phyloP scores from a whole-genome alignment of 2,113 vertebrate genomes.

The Agapornis roseicollis region DNA sequence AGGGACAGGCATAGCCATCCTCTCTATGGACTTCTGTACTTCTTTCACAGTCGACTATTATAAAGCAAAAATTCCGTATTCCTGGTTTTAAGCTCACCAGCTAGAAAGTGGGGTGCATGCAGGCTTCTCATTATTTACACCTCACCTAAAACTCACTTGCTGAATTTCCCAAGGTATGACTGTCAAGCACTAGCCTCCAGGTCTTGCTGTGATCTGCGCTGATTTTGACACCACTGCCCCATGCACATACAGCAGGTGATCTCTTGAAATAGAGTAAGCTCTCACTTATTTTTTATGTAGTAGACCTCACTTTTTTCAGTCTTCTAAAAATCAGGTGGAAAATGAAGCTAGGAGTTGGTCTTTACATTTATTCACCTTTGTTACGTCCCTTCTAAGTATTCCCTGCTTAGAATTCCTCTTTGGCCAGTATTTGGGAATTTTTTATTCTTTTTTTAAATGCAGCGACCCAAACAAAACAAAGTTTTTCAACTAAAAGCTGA shows the following conservation, averaged over 20 bases:
- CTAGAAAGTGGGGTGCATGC: neutral
- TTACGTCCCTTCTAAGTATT: neutral
- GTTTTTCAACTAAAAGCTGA: neutral
- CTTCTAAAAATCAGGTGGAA: neutral
- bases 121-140: neutral
- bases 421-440: neutral
- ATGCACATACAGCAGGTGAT: neutral
- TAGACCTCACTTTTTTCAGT: neutral
- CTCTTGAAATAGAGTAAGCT: neutral
- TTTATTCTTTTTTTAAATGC: neutral
- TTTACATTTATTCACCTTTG: neutral
- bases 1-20: neutral
- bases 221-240: neutral
- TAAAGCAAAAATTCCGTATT: neutral
- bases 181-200: neutral
- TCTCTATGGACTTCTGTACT: neutral
- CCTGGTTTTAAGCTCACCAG: neutral
- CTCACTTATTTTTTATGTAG: neutral
- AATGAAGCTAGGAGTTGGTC: neutral
- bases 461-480: neutral
- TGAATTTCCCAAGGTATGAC: neutral
- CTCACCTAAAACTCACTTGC: neutral
- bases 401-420: neutral
- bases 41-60: neutral
- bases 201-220: neutral